Evolutionary conservation across 2,888 invertebrate species (phyloP), one percentile per base, ranked within the genome.

Genomic region (Blastobasis lacticolella): DNA sequence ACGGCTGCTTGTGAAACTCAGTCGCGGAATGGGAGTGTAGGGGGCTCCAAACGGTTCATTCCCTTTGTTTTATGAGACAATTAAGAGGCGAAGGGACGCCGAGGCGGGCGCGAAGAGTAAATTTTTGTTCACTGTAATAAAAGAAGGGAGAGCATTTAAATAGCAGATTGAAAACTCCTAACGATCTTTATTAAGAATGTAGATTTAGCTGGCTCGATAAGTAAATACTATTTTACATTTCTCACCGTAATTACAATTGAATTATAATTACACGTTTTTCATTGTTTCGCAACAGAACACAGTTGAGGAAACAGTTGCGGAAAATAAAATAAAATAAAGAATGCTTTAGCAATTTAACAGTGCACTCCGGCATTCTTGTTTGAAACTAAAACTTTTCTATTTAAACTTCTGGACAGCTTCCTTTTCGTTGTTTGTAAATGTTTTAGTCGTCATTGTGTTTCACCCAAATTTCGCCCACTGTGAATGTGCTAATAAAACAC

Each of bases 21-120:
- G 60, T 63, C 64, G 58, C 64, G 61, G 64, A 60, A 70, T 63
- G 66, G 62, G 63, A 67, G 67, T 66, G 60, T 64, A 60, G 65
- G 68, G 66, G 67, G 67, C 64, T 64, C 65, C 65, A 67, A 73
- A 75, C 71, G 73, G 71, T 76, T 78, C 71, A 75, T 80, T 76
- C 75, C 64, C 69, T 75, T 77, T 79, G 77, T 80, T 81, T 79
- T 78, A 80, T 75, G 77, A 71, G 78, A 79, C 75, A 78, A 78
- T 78, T 77, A 78, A 76, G 75, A 73, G 66, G 64, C 69, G 66
- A 64, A 71, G 69, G 71, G 73, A 70, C 69, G 67, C 60, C 65
- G 64, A 66, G 62, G 64, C 63, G 67, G 23, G 70, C 63, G 67
- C 63, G 60, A 69, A 69, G 69, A 73, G 73, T 73, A 74, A 68